Conservation (phyloP, 2,113 vertebrate genomes). For the Sander vitreus region DNA sequence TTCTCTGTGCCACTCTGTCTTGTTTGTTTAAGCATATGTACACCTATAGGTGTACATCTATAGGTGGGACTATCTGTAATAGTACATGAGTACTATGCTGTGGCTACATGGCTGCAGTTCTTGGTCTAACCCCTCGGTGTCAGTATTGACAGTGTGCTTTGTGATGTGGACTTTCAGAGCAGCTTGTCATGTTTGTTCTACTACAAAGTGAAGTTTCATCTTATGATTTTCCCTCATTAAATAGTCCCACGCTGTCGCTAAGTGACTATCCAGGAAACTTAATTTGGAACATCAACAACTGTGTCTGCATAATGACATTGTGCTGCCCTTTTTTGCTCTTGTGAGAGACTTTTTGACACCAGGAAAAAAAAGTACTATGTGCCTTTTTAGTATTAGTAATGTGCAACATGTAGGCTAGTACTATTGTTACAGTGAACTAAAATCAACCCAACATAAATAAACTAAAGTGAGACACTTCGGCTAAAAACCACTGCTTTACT, state of each 20-base stretch:
- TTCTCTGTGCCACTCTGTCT: constrained; percentile 17
- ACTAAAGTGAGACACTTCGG: no score
- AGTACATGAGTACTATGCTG: constrained; percentile 16
- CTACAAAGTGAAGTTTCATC: constrained; percentile 18
- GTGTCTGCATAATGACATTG: constrained; percentile 5
- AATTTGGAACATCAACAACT: constrained; percentile 23
- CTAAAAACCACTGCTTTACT: neutral
- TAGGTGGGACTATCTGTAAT: constrained; percentile 34
- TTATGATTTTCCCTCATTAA: constrained; percentile 30
- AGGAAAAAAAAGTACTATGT: neutral
- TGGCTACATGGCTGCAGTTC: constrained; percentile 70
- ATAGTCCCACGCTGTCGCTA: constrained; percentile 1
- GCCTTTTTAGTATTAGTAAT: no score
- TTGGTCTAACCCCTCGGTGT: constrained; percentile 77
- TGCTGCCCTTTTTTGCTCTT: neutral
- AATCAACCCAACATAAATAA: neutral
- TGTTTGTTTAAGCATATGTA: constrained; percentile 26
- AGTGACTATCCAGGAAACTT: constrained; percentile 26
- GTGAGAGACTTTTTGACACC: neutral
- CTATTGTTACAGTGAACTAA: neutral
- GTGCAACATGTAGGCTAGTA: neutral
- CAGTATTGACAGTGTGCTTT: constrained; percentile 79
- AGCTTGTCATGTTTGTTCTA: constrained; percentile 20
- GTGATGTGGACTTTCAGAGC: constrained; percentile 14
- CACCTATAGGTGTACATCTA: constrained; percentile 10